Percentiles rank a stretch among this genome's conserved stretches.
Evolutionary conservation across 2,888 invertebrate species (phyloP).

Genomic region (Ethmia dodecea): DNA sequence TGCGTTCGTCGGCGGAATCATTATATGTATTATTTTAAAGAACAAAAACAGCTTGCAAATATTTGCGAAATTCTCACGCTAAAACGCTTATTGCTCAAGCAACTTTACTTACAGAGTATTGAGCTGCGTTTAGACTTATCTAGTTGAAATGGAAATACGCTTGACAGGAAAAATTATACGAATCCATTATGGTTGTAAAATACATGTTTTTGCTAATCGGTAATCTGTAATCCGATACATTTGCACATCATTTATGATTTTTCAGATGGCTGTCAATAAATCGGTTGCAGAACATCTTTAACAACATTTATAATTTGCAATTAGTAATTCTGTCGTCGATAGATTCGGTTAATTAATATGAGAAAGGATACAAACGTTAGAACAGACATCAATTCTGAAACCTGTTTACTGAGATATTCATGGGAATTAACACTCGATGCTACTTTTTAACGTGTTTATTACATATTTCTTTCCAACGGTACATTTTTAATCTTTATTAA

Average conservation of each 20-base stretch:
- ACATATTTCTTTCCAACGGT: conserved; percentile 2
- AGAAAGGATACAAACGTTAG: conserved; percentile 17
- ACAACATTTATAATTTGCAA: conserved; percentile 16
- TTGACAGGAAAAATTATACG: conserved; percentile 6
- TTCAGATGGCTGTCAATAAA: conserved; percentile 15
- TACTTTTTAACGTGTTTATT: neutral
- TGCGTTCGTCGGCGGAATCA: conserved; percentile 39
- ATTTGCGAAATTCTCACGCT: conserved; percentile 54
- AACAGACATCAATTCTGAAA: conserved; percentile 13
- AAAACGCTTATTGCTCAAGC: conserved; percentile 19
- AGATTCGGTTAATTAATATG: conserved; percentile 22
- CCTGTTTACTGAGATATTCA: conserved; percentile 7
- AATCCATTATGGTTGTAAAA: conserved; percentile 1
- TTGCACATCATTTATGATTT: conserved; percentile 13
- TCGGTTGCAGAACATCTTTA: conserved; percentile 16
- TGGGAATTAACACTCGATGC: conserved; percentile 1
- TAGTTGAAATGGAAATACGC: no score
- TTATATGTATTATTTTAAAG: conserved; percentile 52
- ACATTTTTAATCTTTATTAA: conserved; percentile 9
- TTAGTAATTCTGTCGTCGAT: conserved; percentile 20
- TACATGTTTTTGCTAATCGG: neutral
- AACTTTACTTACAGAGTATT: conserved; percentile 5
- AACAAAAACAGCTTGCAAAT: conserved; percentile 46
- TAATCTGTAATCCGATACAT: conserved; percentile 4
- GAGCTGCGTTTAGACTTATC: no score